Base-by-base conservation (phyloP, 1,140 invertebrate species). In the Aphis craccivora region DNA sequence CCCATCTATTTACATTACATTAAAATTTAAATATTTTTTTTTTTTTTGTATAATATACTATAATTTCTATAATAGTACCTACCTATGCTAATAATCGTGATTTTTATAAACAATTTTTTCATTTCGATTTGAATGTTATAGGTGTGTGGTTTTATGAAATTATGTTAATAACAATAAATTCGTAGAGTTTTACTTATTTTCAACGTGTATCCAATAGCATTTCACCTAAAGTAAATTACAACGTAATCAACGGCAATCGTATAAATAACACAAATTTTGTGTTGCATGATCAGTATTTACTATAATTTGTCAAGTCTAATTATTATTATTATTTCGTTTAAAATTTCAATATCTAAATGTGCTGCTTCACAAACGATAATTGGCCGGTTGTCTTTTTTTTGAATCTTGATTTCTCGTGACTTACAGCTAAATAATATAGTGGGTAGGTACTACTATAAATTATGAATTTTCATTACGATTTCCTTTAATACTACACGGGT, bases 391-490 rank as follows among this genome's bases (percentile, higher is more conserved):
- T 18, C n/a, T 60, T 67, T 67, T 76, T 76, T 35, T 20, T 2
- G 3, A 67, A 76, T 76, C 60, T n/a, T n/a, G 60, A 30, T 67
- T 30, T 30, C 60, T 25, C 30, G 60, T 76, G n/a, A n/a, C 11
- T 18, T 76, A 76, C 30, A 11, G 14, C 14, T n/a, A 76, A 76
- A 76, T 76, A 76, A n/a, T 76, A 6, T n/a, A 76, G 60, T 14
- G 60, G 14, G 5, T 18, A 35, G 14, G 5, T 18, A 35, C n/a
- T n/a, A 14, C 60, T 4, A 76, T 76, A 76, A 76, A 76, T 76
- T 76, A 76, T 76, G 60, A 35, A 76, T 76, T n/a, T 76, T 76
- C 60, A 76, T n/a, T 76, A 60, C 30, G n/a, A n/a, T 76, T n/a
- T 76, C 60, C 30, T 76, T 35, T n/a, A 40, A 35, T n/a, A 76